Base-by-base conservation (phyloP, 1,140 invertebrate species). In the Holcopasites calliopsidis region DNA sequence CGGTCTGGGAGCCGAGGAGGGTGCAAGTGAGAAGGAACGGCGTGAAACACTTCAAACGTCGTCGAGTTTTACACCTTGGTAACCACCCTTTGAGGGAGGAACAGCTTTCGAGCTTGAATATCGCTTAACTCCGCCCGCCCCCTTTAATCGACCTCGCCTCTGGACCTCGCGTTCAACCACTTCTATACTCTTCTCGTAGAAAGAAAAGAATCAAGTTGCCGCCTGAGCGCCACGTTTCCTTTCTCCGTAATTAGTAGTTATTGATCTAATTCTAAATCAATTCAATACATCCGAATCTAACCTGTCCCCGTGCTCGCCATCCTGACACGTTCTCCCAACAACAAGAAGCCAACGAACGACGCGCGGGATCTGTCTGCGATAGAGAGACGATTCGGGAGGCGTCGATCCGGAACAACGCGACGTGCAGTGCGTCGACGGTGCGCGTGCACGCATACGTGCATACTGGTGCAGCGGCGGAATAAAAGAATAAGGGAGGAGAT, bases 11-110 rank as follows among this genome's bases (percentile, higher is more conserved):
- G 47, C 28, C 33, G n/a, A 38, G 28, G 16, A 23, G 13, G 21
- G 21, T 10, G 23, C 47, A 60, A 40, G 35, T 18, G 60, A 73
- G 44, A 38, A 71, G 35, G 70, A 73, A 57, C 26, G 33, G 76
- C 42, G 76, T 10, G 71, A 75, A 74, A 78, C 71, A 78, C 76
- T 78, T n/a, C 55, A 10, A 74, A 75, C 75, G 47, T 33, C 55
- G 57, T 75, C 54, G 76, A 78, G 61, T 61, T 78, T 60, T 40
- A 62, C 62, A 78, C 61, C 62, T 74, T 40, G 55, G 55, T 75
- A 78, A 75, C n/a, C n/a, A 47, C 62, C 76, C 47, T 78, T 75
- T 68, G 62, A 75, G 71, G 54, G 76, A 60, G 76, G 28, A 75
- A 78, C 60, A 64, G 76, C 69, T 77, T 77, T 58, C 47, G 52